Base-by-base conservation (phyloP, 2,113 vertebrate species). In the Lichenostomus cassidix region DNA sequence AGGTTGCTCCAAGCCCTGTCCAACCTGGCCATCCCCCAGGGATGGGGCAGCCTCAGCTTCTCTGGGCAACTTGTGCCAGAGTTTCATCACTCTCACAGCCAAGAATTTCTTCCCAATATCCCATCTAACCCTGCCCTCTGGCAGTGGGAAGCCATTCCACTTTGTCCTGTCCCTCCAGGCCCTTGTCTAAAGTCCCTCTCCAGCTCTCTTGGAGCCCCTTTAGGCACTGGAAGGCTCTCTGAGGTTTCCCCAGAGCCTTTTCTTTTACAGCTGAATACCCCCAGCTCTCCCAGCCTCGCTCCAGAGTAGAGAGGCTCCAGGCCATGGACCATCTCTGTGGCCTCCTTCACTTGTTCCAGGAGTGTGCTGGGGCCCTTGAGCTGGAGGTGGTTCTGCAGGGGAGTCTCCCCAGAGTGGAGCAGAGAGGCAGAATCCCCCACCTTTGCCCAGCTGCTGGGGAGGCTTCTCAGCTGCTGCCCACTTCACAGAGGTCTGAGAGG, bases 1-100 rank as follows among this genome's bases (percentile, higher is more conserved):
- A 88, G 14, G 5, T 4, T 71, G 29, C 6, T 56, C 24, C 21
- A 56, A 56, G 49, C 20, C 12, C 10, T 0, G 0, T 41, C 49
- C n/a, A 47, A 13, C n/a, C n/a, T 20, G 15, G 12, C 37, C 37
- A 37, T 37, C 37, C 37, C 31, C 12, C 20, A 71, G 20, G 8
- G 3, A 46, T 39, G 33, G 33, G 27, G 3, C 22, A 87, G 15
- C 19, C 33, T 46, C 55, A 62, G 56, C 23, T 62, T 13, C 29
- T n/a, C 55, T 39, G 28, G 64, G 19, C 55, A 69, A 0, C 11
- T 27, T 42, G 33, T 22, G 22, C 8, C 39, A 77, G 27, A 11
- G 33, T 2, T n/a, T 70, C 28, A 0, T 8, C 63, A 33, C 15
- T 18, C 55, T 62, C 64, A 55, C 12, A 62, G n/a, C 2, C 5